These are phyloP conservation scores for Tanytarsus gracilentus DNA, from an alignment of 2,888 invertebrate genomes.

Conservation along the genomic window DNA sequence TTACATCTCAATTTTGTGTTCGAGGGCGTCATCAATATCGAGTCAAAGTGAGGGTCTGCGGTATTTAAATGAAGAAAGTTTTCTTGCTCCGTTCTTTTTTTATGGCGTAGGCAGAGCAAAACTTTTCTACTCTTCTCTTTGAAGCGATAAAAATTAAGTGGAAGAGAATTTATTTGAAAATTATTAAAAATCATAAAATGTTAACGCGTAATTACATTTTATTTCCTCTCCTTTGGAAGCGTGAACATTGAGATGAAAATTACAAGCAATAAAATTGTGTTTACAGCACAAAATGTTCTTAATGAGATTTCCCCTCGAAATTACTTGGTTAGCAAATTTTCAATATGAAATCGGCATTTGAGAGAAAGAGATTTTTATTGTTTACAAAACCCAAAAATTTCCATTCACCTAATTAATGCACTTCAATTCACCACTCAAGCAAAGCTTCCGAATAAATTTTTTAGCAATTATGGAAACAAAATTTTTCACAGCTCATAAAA, in stretches of 20 bases:
- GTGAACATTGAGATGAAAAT: conserved; percentile 9
- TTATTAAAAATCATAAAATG: conserved; percentile 16
- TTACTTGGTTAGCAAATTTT: background rate
- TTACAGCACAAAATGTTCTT: background rate
- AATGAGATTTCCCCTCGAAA: background rate
- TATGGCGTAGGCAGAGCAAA: too few species aligned
- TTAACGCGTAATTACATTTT: conserved; percentile 16
- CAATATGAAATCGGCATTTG: background rate
- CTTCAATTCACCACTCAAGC: too few species aligned
- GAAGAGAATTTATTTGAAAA: conserved; percentile 16
- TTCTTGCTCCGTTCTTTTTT: background rate
- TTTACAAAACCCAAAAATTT: too few species aligned
- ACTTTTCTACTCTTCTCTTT: background rate
- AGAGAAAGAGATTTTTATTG: too few species aligned
- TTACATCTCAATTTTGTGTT: conserved; percentile 5
- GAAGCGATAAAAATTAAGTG: conserved; percentile 14
- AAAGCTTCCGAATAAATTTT: background rate
- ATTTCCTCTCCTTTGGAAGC: background rate
- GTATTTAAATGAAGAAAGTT: background rate
- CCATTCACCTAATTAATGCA: too few species aligned
- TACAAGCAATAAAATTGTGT: conserved; percentile 13
- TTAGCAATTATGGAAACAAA: conserved; percentile 8
- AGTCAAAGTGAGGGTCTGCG: background rate
- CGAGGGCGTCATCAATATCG: background rate
- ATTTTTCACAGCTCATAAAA: conserved; percentile 14